Conservation (phyloP, 2,797 vertebrate species). For the Crypturellus tataupa region DNA sequence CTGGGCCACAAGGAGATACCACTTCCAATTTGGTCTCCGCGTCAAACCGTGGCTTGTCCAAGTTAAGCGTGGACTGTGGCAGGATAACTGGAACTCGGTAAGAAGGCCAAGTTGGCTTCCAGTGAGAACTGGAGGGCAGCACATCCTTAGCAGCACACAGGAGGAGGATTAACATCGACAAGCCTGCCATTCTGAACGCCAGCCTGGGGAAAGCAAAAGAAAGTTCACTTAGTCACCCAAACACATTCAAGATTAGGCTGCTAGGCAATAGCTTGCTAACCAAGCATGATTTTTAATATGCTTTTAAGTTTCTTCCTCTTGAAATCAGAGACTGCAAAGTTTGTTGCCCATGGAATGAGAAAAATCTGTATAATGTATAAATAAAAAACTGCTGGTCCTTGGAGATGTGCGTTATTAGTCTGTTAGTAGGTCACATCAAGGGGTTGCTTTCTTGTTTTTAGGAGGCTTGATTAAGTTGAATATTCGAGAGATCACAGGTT, state of each 20-base stretch:
- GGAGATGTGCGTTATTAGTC: neutral
- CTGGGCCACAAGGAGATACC: conserved; percentile 88
- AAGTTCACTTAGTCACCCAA: conserved; percentile 59
- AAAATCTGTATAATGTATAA: neutral
- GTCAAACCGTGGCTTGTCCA: conserved; percentile 87
- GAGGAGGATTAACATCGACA: conserved; percentile 78
- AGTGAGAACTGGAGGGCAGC: conserved; percentile 67
- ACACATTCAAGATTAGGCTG: neutral
- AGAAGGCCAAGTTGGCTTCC: conserved; percentile 88
- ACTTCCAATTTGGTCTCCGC: conserved; percentile 89
- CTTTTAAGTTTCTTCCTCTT: neutral
- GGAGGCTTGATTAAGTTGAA: neutral
- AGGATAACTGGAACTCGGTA: conserved; percentile 92
- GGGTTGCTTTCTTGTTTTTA: neutral
- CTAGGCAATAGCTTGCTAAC: neutral
- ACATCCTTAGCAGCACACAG: conserved; percentile 77
- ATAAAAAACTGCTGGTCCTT: neutral
- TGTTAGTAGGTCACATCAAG: neutral
- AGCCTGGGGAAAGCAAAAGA: conserved; percentile 77
- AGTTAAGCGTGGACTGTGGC: conserved; percentile 85
- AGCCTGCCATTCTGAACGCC: conserved; percentile 75
- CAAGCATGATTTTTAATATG: neutral
- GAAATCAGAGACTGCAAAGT: neutral
- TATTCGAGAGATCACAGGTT: neutral
- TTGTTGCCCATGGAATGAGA: neutral